phyloP scores from a whole-genome alignment of 2,113 vertebrate genomes.

The Pandion haliaetus region DNA sequence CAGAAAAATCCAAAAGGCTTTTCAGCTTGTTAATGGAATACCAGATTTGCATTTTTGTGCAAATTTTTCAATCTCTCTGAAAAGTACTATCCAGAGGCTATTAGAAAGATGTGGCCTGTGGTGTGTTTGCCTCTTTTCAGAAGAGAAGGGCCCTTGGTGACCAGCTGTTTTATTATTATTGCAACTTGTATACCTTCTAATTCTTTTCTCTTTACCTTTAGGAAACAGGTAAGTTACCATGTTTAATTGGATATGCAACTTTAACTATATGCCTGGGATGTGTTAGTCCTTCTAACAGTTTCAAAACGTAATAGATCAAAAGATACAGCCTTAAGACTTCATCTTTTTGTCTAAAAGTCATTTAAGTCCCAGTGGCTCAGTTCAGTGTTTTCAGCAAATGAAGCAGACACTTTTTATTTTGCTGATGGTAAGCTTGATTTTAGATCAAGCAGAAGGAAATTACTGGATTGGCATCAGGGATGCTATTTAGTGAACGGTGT shows the following conservation, averaged over 20 bases:
- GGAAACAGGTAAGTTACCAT: not conserved
- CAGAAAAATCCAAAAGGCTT: not conserved
- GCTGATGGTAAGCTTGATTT: not conserved
- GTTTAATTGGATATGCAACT: not conserved
- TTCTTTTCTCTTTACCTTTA: not conserved
- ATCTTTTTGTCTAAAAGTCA: not conserved
- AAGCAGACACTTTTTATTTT: not conserved
- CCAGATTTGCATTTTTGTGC: not conserved
- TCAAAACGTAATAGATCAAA: not conserved
- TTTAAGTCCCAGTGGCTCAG: not conserved
- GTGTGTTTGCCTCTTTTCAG: not conserved
- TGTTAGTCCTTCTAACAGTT: not conserved
- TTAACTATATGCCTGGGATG: not conserved
- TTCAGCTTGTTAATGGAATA: not conserved
- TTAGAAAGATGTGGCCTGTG: not conserved
- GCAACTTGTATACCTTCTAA: not conserved
- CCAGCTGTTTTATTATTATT: not conserved
- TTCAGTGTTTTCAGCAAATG: not conserved
- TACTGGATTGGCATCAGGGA: not conserved
- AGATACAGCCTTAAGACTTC: not conserved
- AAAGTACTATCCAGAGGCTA: not conserved
- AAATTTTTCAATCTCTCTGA: not conserved
- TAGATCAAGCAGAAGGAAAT: not conserved
- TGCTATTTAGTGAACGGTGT: not conserved
- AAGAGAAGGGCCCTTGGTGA: not conserved